Base-by-base conservation (phyloP, 2,888 invertebrate genomes). In the Ceramica pisi region DNA sequence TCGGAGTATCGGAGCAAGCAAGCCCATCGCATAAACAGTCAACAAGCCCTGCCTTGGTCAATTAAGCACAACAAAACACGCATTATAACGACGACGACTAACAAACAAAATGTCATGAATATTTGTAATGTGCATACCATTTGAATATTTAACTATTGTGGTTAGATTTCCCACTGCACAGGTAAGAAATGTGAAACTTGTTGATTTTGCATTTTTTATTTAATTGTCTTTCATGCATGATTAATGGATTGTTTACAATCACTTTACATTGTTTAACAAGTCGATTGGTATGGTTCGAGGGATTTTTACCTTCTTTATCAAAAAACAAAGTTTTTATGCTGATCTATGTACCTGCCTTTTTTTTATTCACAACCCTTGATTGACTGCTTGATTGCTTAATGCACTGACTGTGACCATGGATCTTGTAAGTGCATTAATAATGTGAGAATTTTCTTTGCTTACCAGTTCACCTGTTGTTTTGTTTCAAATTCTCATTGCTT, bases 101-200 rank as follows among this genome's bases (percentile, higher is more conserved):
- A 64, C 64, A 69, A 83, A 80, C 63, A 77, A 68, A 71, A 59
- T 69, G 51, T 59, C 60, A 71, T 70, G 70, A 78, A 61, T 67
- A 69, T 67, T 66, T 57, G 62, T 67, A 53, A 51, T 64, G 56
- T 46, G 60, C 64, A 76, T 71, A 60, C 55, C 21, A 76, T 73
- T 77, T 75, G 69, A 74, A 83, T 85, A 78, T 46, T 59, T 53
- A 63, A 66, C 46, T 12, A 63, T 26, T 35, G 8, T 19, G 21
- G 23, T 67, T 56, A 57, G 69, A 75, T 80, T 83, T 80, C 63
- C 26, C 67, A 67, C 60, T 64, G 31, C 12, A 53, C 46, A 66
- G 26, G 51, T 51, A 56, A 66, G 69, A 81, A 69, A 81, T 66
- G 64, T 63, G 81, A 71, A 81, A 80, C 77, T 71, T 44, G 61